phyloP scores from a whole-genome alignment of 2,888 invertebrate genomes.

The Nasonia oneida region DNA sequence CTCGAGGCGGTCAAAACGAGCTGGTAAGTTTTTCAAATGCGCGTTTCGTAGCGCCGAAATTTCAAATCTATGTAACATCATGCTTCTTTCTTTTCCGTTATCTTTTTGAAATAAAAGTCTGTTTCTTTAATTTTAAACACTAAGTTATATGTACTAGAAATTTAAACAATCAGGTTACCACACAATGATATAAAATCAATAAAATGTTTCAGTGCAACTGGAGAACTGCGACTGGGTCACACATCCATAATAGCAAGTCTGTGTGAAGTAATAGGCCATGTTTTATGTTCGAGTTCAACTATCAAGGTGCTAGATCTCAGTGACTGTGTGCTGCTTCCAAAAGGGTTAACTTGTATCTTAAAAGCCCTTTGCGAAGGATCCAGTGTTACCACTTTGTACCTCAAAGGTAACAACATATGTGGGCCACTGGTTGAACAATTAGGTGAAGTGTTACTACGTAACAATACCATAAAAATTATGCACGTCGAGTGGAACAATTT shows the following conservation, averaged over 20 bases:
- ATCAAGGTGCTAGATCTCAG: conserved; percentile 75
- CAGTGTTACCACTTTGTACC: conserved; percentile 73
- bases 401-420: conserved; percentile 77
- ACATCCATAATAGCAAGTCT: conserved; percentile 72
- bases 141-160: neutral
- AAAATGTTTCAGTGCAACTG: conserved; percentile 69
- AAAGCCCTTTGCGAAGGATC: conserved; percentile 75
- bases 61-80: conserved; percentile 12
- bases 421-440: conserved; percentile 72
- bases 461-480: conserved; percentile 73
- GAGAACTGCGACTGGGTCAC: conserved; percentile 70
- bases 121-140: neutral
- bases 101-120: neutral
- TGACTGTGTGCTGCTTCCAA: conserved; percentile 77
- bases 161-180: neutral
- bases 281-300: conserved; percentile 74
- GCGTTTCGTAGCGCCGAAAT: conserved; percentile 4
- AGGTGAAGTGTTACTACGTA: conserved; percentile 74
- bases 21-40: conserved; percentile 67
- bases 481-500: conserved; percentile 77
- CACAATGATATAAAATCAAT: neutral
- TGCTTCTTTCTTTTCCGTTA: neutral
- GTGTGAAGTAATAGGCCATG: conserved; percentile 75
- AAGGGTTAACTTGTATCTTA: conserved; percentile 73
- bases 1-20: conserved; percentile 70